Conservation (phyloP, 2,113 vertebrate genomes). For the Cochlearius cochlearius region DNA sequence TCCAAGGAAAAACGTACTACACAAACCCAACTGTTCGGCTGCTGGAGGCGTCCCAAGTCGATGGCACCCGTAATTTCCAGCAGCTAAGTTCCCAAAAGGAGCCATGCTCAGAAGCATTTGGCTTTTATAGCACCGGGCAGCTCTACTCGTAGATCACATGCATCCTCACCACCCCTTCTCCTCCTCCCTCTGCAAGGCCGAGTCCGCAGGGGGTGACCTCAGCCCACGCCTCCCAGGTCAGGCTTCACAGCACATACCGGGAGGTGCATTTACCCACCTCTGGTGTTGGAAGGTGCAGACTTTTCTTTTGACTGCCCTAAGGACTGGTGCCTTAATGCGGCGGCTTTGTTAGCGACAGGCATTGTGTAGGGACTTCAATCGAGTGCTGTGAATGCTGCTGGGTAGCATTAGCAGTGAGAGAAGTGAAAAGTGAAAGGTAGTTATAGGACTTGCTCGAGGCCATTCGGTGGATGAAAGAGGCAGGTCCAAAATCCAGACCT, state of each 20-base stretch:
- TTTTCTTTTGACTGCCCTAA: neutral
- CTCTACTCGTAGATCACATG: neutral
- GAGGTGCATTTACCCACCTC: neutral
- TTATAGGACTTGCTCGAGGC: neutral
- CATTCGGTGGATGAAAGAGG: neutral
- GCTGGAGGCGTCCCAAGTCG: neutral
- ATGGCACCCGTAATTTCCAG: neutral
- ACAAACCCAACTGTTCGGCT: neutral
- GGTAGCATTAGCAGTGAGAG: neutral
- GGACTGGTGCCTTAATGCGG: neutral
- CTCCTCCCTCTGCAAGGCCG: neutral
- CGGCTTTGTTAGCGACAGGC: neutral
- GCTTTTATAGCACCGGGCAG: neutral
- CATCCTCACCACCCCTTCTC: neutral
- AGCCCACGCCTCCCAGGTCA: neutral
- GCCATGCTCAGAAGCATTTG: neutral
- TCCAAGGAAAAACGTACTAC: neutral
- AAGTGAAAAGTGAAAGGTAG: neutral
- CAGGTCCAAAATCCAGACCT: neutral
- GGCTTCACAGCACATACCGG: neutral
- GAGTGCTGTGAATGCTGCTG: neutral
- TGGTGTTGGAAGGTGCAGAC: neutral
- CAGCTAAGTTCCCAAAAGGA: neutral
- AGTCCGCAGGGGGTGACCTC: neutral
- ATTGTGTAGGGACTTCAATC: accelerated